A percentile compares a stretch with the other conserved stretches of the same genome.
These are phyloP conservation scores for Trichomalopsis sarcophagae DNA, from an alignment of 1,140 invertebrate species.

Conservation along the genomic window DNA sequence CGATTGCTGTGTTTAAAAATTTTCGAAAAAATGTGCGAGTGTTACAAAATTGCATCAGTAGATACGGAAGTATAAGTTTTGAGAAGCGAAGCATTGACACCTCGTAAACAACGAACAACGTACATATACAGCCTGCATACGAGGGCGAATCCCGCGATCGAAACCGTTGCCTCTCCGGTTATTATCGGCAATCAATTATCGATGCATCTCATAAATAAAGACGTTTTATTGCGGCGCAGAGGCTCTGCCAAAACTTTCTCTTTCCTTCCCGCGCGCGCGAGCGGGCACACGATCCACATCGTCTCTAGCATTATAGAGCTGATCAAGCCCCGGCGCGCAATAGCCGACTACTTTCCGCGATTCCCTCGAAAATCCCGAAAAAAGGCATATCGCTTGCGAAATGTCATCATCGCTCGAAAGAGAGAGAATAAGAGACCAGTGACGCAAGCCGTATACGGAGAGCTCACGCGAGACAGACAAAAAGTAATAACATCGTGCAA, in stretches of 20 bases:
- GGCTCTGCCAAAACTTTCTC: background rate
- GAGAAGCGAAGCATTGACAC: conserved; percentile 1
- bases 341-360: background rate
- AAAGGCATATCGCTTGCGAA: background rate
- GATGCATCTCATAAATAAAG: conserved; percentile 40
- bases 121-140: background rate
- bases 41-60: no score
- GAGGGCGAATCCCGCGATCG: background rate
- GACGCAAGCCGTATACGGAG: background rate
- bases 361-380: conserved; percentile 13
- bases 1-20: background rate
- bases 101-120: conserved; percentile 1
- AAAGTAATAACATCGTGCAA: conserved; percentile 41
- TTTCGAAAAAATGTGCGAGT: no score
- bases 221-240: conserved; percentile 20
- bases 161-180: background rate
- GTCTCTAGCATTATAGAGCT: no score
- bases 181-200: conserved; percentile 30
- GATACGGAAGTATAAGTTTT: no score
- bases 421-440: background rate
- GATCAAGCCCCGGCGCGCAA: background rate
- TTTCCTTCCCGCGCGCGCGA: background rate
- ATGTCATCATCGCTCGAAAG: conserved; percentile 15
- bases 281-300: background rate
- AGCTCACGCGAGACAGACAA: background rate